Evolutionary conservation across 2,797 vertebrate genomes (phyloP).

Genomic region (Syndactyla subalaris): DNA sequence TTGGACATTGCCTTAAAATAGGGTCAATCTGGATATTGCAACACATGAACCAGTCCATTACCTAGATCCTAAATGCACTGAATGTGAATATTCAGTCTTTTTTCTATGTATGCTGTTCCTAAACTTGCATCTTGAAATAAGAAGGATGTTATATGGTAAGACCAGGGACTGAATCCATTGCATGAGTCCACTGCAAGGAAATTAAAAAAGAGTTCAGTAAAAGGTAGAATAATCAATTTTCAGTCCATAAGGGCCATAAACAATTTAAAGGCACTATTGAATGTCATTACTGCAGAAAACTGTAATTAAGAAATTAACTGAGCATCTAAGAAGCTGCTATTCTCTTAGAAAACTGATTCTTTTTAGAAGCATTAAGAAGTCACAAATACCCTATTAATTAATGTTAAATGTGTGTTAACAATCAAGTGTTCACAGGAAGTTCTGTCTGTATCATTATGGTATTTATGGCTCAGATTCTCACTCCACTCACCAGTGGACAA

Average conservation of each 20-base stretch:
- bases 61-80: not conserved
- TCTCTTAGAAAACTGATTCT: not conserved
- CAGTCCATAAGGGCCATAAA: not conserved
- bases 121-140: not conserved
- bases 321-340: not conserved
- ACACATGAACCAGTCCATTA: not conserved
- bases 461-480: not conserved
- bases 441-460: not conserved
- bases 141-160: not conserved
- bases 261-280: not conserved
- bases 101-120: not conserved
- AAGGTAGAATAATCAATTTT: not conserved
- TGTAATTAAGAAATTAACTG: not conserved
- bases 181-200: not conserved
- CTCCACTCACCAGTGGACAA: not conserved
- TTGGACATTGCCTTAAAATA: not conserved
- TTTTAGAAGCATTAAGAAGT: not conserved
- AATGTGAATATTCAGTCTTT: not conserved
- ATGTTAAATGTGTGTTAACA: not conserved
- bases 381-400: not conserved
- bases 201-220: not conserved
- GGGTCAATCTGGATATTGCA: not conserved
- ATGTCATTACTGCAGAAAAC: not conserved
- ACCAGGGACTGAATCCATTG: not conserved
- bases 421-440: not conserved